Evolutionary conservation across 1,140 invertebrate species (phyloP).

Genomic region (Drosophila quadrilineata): DNA sequence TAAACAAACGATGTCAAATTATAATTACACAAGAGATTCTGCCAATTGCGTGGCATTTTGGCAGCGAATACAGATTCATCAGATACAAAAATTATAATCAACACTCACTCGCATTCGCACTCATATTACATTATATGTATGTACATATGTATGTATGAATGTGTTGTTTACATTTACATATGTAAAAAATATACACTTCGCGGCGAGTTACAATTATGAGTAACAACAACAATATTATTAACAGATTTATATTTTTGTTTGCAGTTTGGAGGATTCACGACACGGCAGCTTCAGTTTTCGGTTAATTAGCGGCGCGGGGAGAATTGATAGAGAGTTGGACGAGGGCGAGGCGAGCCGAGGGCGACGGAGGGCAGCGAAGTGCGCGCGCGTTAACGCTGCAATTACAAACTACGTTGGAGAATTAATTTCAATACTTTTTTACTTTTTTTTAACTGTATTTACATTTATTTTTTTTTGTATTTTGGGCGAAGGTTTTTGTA

Average conservation of each 20-base stretch:
- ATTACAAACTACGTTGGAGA: constrained; percentile 53
- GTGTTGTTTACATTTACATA: background rate
- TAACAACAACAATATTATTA: no score
- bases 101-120: constrained; percentile 9
- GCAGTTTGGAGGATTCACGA: background rate
- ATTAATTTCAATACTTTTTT: constrained; percentile 59
- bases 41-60: constrained; percentile 45
- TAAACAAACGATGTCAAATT: constrained; percentile 23
- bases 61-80: constrained; percentile 24
- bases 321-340: constrained; percentile 12
- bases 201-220: no score
- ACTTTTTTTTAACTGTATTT: constrained; percentile 16
- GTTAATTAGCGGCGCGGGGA: constrained; percentile 48
- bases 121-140: background rate
- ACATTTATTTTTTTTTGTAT: constrained; percentile 7
- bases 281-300: constrained; percentile 20
- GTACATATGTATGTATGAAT: constrained; percentile 4
- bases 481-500: constrained; percentile 27
- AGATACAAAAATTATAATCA: constrained; percentile 2
- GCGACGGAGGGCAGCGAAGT: constrained; percentile 12
- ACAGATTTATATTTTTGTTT: background rate
- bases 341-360: background rate
- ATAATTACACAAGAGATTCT: constrained; percentile 36
- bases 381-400: constrained; percentile 49
- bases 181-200: no score